A percentile compares a stretch with the other conserved stretches of the same genome.
phyloP scores from a whole-genome alignment of 2,113 vertebrate genomes.

The Apodemus speciosus region DNA sequence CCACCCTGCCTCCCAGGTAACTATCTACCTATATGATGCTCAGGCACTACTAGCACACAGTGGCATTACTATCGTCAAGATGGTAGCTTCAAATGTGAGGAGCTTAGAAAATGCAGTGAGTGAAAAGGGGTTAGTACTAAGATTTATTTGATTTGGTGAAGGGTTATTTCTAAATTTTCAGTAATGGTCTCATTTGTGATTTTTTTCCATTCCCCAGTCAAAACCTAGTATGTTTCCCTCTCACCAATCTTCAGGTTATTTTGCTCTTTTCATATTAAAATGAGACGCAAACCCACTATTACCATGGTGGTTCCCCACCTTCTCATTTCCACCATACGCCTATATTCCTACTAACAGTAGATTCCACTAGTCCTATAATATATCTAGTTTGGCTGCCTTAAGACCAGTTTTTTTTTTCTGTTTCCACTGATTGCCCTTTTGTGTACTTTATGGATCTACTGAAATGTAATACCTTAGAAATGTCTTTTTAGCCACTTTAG shows the following conservation, averaged over 20 bases:
- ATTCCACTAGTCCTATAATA: not conserved
- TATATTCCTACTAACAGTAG: not conserved
- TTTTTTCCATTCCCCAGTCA: not conserved
- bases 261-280: not conserved
- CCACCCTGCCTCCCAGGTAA: not conserved
- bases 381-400: not conserved
- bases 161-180: conserved; percentile 13
- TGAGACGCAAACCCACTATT: not conserved
- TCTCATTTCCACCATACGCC: not conserved
- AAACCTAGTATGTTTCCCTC: not conserved
- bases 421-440: not conserved
- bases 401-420: not conserved
- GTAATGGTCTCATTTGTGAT: not conserved
- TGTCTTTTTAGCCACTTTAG: not conserved
- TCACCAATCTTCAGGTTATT: not conserved
- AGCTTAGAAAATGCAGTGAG: not conserved
- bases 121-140: not conserved
- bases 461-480: not conserved
- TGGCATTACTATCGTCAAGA: not conserved
- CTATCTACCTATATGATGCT: not conserved
- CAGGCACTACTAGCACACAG: not conserved
- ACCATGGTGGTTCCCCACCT: not conserved
- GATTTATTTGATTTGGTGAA: conserved; percentile 19
- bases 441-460: not conserved
- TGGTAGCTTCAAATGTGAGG: not conserved